phyloP scores from a whole-genome alignment of 1,140 invertebrate genomes.

The Zaprionus kolodkinae region DNA sequence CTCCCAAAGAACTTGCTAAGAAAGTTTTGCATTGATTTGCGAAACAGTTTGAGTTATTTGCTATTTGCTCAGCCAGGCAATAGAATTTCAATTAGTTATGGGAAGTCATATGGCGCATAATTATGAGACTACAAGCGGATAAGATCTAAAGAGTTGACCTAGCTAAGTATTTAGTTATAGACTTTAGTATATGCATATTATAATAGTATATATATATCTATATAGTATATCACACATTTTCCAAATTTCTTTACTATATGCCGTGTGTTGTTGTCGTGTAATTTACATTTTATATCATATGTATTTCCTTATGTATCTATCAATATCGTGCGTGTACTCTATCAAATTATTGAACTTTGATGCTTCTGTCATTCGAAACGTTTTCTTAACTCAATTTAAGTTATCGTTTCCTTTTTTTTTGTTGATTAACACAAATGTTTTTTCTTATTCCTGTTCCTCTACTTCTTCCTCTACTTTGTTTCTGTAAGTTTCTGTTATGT shows the following conservation, averaged over 20 bases:
- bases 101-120: slow-evolving; percentile 7
- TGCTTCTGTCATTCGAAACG: slow-evolving; percentile 38
- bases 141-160: not conserved
- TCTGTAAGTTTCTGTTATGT: slow-evolving; percentile 30
- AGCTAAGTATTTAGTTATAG: not conserved
- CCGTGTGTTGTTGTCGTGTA: slow-evolving; percentile 41
- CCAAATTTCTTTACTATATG: slow-evolving; percentile 26
- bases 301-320: slow-evolving; percentile 39
- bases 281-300: slow-evolving; percentile 24
- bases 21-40: slow-evolving; percentile 47
- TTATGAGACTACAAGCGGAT: not conserved
- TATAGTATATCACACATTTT: slow-evolving; percentile 6
- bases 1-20: slow-evolving; percentile 20
- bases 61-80: slow-evolving; percentile 49
- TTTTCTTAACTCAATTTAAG: slow-evolving; percentile 24
- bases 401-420: slow-evolving; percentile 22
- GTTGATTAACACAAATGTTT: slow-evolving; percentile 29
- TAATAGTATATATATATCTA: slow-evolving; percentile 1
- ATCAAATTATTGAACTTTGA: slow-evolving; percentile 41
- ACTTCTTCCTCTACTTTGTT: not conserved
- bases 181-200: slow-evolving; percentile 15
- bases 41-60: slow-evolving; percentile 28
- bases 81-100: slow-evolving; percentile 59
- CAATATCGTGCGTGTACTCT: slow-evolving; percentile 24
- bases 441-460: not conserved